Percentiles rank a stretch among this genome's conserved stretches.
Evolutionary conservation across 2,797 vertebrate species (phyloP).

Genomic region (Eulemur mongoz): DNA sequence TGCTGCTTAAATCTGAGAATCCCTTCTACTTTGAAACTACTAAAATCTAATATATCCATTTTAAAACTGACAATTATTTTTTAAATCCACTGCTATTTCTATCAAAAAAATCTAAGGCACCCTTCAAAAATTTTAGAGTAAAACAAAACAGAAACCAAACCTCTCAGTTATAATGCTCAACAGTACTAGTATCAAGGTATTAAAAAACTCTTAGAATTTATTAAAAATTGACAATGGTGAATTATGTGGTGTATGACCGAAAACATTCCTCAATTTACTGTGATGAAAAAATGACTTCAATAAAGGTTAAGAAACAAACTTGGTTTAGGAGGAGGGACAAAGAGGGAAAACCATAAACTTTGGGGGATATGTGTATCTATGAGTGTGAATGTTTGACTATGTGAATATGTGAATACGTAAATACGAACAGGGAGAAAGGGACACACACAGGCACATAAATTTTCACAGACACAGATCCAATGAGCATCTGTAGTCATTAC

Average conservation of each 20-base stretch:
- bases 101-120: not conserved
- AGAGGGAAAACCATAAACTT: not conserved
- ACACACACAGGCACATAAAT: conserved; percentile 55
- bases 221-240: not conserved
- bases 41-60: not conserved
- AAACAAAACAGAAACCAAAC: not conserved
- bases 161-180: not conserved
- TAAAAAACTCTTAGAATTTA: not conserved
- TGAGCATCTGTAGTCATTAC: conserved; percentile 71
- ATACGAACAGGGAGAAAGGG: conserved; percentile 44
- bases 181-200: not conserved
- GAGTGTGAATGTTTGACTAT: conserved; percentile 22
- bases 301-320: conserved; percentile 19
- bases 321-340: not conserved
- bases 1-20: conserved; percentile 8
- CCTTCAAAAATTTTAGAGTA: not conserved
- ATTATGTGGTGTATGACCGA: not conserved
- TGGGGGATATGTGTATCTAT: not conserved
- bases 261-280: not conserved
- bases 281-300: conserved; percentile 26
- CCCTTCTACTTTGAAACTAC: not conserved
- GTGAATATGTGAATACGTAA: conserved; percentile 55
- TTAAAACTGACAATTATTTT: not conserved
- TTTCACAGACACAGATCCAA: conserved; percentile 59
- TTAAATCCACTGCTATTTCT: not conserved